These are phyloP conservation scores for Carpatolechia fugitivella DNA, from an alignment of 2,888 invertebrate species.

Conservation along the genomic window DNA sequence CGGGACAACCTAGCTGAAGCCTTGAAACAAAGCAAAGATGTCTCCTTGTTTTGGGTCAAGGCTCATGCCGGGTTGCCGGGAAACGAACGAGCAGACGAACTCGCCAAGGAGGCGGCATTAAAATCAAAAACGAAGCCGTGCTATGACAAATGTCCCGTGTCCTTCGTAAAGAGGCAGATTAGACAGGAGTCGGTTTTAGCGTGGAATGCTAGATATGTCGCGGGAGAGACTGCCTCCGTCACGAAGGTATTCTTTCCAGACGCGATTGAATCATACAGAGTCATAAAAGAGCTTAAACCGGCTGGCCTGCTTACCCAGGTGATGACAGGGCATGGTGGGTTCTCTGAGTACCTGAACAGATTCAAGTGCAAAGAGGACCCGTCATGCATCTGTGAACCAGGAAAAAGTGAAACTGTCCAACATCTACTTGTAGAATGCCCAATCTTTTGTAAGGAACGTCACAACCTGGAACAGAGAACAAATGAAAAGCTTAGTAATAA, in stretches of 20 bases:
- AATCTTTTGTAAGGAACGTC: background rate
- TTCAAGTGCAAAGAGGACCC: background rate
- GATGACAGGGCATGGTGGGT: background rate
- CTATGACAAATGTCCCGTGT: constrained; percentile 6
- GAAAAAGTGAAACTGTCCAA: constrained; percentile 8
- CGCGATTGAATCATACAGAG: background rate
- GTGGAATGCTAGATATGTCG: background rate
- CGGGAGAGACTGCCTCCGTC: background rate
- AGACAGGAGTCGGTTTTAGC: no score
- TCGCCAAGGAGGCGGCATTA: constrained; percentile 6
- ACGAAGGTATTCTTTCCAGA: background rate
- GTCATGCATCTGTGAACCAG: constrained; percentile 10
- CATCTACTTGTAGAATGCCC: constrained; percentile 1
- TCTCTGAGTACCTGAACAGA: background rate
- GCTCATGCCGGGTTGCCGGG: background rate
- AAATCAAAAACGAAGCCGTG: constrained; percentile 13
- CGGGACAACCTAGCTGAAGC: background rate
- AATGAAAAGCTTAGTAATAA: no score
- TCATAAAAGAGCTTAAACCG: background rate
- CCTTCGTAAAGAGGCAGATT: background rate
- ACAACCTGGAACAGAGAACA: background rate
- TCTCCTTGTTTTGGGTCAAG: background rate
- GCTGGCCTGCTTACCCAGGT: background rate
- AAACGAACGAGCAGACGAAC: background rate
- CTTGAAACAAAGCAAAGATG: background rate